A percentile compares a stretch with the other conserved stretches of the same genome.
Conservation (phyloP, 2,888 invertebrate genomes). For the Charanyca ferruginea region DNA sequence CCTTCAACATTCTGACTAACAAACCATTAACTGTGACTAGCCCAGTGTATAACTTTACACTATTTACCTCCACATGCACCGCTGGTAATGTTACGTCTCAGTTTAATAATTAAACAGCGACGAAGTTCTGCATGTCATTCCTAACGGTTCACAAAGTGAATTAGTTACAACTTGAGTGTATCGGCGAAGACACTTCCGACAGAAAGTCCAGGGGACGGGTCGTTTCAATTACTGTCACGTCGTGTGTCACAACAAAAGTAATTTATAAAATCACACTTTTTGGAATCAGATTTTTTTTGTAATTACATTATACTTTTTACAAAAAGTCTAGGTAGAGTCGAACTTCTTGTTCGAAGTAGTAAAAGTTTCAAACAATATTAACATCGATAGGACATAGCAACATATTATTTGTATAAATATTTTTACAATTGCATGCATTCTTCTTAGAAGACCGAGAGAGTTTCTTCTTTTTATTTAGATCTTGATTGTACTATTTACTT, state of each 20-base stretch:
- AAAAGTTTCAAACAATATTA: no score
- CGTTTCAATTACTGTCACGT: neutral
- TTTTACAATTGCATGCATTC: no score
- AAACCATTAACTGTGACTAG: no score
- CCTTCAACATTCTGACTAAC: no score
- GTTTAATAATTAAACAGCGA: slow-evolving; percentile 18
- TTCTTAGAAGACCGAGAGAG: no score
- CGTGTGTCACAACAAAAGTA: neutral
- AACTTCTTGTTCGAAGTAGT: no score
- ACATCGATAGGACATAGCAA: no score
- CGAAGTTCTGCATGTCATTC: slow-evolving; percentile 1
- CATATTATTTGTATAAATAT: no score
- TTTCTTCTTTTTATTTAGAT: no score
- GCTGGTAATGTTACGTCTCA: neutral
- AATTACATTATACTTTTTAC: no score
- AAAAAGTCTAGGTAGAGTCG: no score
- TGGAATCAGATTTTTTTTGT: neutral
- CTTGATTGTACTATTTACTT: no score
- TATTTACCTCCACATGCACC: neutral
- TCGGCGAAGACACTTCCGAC: slow-evolving; percentile 5
- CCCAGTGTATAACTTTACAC: neutral
- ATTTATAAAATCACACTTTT: neutral
- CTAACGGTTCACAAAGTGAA: slow-evolving; percentile 32
- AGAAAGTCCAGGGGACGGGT: neutral
- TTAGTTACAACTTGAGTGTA: slow-evolving; percentile 28